phyloP scores from a whole-genome alignment of 35 echinoderm and acorn worm genomes.

The Acanthaster planci region DNA sequence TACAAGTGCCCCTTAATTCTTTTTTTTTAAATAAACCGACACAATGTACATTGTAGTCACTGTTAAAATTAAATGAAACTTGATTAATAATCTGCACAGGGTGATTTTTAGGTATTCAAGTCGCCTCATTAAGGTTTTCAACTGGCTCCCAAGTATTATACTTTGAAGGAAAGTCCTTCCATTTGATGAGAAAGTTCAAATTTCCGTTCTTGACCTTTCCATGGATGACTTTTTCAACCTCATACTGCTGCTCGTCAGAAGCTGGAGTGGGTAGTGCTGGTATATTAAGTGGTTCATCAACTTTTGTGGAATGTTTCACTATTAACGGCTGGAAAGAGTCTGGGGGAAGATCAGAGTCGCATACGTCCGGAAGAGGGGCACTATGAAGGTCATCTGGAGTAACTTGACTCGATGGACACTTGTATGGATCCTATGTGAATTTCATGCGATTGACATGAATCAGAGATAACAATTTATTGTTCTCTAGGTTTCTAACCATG shows the following conservation, averaged over 20 bases:
- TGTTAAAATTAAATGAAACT: too few species aligned
- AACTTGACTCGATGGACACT: slow-evolving; percentile 5
- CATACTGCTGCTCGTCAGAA: not conserved
- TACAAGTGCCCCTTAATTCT: too few species aligned
- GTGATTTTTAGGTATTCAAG: slow-evolving; percentile 23
- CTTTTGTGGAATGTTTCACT: not conserved
- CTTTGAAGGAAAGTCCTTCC: not conserved
- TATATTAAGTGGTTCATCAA: not conserved
- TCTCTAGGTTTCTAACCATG: slow-evolving; percentile 36
- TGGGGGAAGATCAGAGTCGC: not conserved
- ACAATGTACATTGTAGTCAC: too few species aligned
- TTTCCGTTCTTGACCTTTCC: slow-evolving; percentile 19
- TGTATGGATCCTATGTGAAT: slow-evolving; percentile 32
- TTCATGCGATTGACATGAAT: too few species aligned
- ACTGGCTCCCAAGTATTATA: slow-evolving; percentile 41
- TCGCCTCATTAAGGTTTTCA: slow-evolving; percentile 4
- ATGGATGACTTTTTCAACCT: slow-evolving; percentile 4
- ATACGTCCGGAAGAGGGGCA: not conserved
- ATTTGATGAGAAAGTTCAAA: slow-evolving; percentile 37
- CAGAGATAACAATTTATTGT: slow-evolving; percentile 43
- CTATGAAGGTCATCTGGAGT: not conserved
- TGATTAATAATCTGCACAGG: slow-evolving; percentile 41
- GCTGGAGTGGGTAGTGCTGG: too few species aligned
- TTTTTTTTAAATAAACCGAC: too few species aligned
- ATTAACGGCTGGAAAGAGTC: not conserved